Base-by-base conservation (phyloP, 2,888 invertebrate species). In the Hybos culiciformis region DNA sequence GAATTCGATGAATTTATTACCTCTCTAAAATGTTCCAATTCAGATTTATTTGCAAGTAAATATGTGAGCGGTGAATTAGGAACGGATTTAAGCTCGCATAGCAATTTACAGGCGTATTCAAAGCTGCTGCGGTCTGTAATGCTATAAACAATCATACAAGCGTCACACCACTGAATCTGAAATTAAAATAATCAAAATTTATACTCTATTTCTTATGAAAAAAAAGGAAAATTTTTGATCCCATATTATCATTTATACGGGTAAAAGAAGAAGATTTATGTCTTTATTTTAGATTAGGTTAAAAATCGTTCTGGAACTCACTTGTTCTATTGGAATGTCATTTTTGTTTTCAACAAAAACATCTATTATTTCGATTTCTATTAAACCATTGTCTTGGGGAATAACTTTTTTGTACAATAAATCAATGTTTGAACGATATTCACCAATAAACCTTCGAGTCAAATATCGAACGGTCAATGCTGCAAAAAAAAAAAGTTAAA, bases 391-490 rank as follows among this genome's bases (percentile, higher is more conserved):
- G 61, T 81, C 81, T 44, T 58, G 48, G 23, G 77, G 77, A 48
- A 84, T 73, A 14, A 78, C 80, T 63, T 83, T 83, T 58, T 75
- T 73, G 66, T 84, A 84, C 39, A 83, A 70, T 46, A 83, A 71
- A 73, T 84, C 84, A 80, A 82, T 81, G 57, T 82, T 82, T 54
- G 83, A 83, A 57, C 82, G 76, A 64, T 84, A 83, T 72, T 84
- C 83, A 47, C 83, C 83, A 48, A 83, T 83, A 63, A 77, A 84
- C 55, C 84, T 70, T 57, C 80, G 74, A 5, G 84, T 84, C 50
- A 84, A 66, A 61, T 83, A 84, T 50, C 84, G 73, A 4, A 84
- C 84, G 45, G 83, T 83, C 42, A 83, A 68, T 52, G 83, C 83
- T 83, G 70, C 39, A 70, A 72, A 53, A 18, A 4, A 20, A 36